phyloP scores from a whole-genome alignment of 2,888 invertebrate species.

The Geotrupes spiniger region DNA sequence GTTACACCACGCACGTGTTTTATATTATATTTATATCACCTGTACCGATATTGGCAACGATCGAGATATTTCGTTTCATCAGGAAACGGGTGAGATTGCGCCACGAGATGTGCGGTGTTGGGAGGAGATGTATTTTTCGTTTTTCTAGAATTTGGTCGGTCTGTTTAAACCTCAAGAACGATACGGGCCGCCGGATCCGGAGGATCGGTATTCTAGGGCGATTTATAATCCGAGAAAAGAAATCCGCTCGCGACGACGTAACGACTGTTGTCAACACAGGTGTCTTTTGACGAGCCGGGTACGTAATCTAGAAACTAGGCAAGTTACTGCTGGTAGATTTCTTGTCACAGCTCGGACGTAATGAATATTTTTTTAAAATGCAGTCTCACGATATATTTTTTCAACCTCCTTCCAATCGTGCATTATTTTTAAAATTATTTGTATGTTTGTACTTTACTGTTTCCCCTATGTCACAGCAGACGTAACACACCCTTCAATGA shows the following conservation, averaged over 20 bases:
- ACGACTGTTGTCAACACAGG: conserved; percentile 12
- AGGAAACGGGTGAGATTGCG: conserved; percentile 11
- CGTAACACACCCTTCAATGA: no score
- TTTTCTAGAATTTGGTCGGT: conserved; percentile 12
- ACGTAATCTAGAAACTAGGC: no score
- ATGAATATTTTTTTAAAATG: no score
- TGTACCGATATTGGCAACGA: conserved; percentile 17
- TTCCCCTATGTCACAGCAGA: no score
- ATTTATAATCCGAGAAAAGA: conserved; percentile 17
- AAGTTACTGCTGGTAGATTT: no score
- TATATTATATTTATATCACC: conserved; percentile 12
- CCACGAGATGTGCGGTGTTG: not conserved
- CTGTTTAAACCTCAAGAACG: conserved; percentile 13
- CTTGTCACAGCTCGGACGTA: no score
- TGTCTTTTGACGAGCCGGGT: conserved; percentile 18
- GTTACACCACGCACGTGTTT: not conserved
- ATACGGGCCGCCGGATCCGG: conserved; percentile 19
- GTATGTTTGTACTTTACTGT: no score
- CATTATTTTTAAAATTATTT: no score
- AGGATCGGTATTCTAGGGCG: conserved; percentile 13
- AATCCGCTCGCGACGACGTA: conserved; percentile 10
- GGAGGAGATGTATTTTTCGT: not conserved
- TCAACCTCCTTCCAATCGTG: no score
- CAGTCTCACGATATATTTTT: no score
- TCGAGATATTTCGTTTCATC: conserved; percentile 19